A percentile compares a stretch with the other conserved stretches of the same genome.
phyloP scores from a whole-genome alignment of 2,888 invertebrate species.

The Fissipunctia ypsillon region DNA sequence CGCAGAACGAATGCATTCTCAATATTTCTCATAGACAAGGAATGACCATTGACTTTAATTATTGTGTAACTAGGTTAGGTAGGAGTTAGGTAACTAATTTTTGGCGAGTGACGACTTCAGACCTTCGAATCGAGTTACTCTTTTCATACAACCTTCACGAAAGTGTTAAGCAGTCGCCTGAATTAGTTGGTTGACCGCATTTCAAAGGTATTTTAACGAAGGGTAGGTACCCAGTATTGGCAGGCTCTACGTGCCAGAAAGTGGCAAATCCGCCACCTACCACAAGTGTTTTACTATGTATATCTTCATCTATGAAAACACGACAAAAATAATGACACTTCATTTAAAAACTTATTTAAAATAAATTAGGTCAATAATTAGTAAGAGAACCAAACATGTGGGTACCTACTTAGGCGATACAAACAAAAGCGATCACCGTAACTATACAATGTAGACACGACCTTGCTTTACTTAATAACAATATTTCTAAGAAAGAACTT shows the following conservation, averaged over 20 bases:
- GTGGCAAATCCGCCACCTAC: background rate
- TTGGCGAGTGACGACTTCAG: background rate
- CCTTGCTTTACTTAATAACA: constrained; percentile 54
- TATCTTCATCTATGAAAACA: background rate
- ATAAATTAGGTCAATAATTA: constrained; percentile 14
- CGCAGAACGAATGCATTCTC: background rate
- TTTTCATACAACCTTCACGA: background rate
- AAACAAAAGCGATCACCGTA: constrained; percentile 43
- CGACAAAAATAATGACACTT: background rate
- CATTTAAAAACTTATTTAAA: background rate
- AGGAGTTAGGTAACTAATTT: background rate
- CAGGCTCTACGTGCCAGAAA: background rate
- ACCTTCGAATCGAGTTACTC: too few species aligned
- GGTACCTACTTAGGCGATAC: background rate
- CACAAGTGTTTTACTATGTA: background rate
- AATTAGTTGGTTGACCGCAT: background rate
- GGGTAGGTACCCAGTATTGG: background rate
- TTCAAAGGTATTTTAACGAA: background rate
- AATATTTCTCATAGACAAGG: background rate
- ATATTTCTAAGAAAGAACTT: constrained; percentile 46
- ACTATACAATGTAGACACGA: constrained; percentile 46
- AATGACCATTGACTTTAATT: background rate
- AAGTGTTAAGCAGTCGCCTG: background rate
- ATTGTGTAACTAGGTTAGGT: background rate
- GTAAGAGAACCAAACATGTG: constrained; percentile 16